phyloP scores from a whole-genome alignment of 2,113 vertebrate species.

The Oncorhynchus keta region DNA sequence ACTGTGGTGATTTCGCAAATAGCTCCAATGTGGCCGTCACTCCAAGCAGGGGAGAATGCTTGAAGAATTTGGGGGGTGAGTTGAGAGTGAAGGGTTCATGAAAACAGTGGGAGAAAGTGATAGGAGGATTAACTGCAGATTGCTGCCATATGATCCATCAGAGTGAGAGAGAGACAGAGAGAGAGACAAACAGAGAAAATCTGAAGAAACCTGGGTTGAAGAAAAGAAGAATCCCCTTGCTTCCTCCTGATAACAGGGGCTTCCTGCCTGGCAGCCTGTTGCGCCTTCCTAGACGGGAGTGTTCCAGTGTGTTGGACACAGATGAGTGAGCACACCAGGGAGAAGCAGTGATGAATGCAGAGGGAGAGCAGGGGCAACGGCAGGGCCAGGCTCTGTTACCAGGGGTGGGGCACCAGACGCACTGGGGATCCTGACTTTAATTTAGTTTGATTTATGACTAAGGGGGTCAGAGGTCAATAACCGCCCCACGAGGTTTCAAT shows the following conservation, averaged over 20 bases:
- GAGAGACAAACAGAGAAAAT: not conserved
- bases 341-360: constrained; percentile 13
- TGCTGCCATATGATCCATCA: no score
- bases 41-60: no score
- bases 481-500: constrained; percentile 2
- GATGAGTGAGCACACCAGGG: not conserved
- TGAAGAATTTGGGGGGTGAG: no score
- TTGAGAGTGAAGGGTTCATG: constrained; percentile 1
- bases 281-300: not conserved
- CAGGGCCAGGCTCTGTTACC: not conserved
- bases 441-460: constrained; percentile 64
- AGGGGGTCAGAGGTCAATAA: constrained; percentile 20
- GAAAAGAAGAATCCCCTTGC: constrained; percentile 14
- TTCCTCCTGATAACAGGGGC: constrained; percentile 7
- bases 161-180: not conserved
- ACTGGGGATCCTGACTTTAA: constrained; percentile 42
- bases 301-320: not conserved
- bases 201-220: not conserved
- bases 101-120: constrained; percentile 49
- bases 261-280: not conserved
- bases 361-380: no score
- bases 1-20: no score
- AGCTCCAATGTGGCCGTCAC: no score
- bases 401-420: constrained; percentile 32
- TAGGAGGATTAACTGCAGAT: constrained; percentile 43